These are phyloP conservation scores for Dipodomys merriami DNA, from an alignment of 2,113 vertebrate genomes.

Conservation along the genomic window DNA sequence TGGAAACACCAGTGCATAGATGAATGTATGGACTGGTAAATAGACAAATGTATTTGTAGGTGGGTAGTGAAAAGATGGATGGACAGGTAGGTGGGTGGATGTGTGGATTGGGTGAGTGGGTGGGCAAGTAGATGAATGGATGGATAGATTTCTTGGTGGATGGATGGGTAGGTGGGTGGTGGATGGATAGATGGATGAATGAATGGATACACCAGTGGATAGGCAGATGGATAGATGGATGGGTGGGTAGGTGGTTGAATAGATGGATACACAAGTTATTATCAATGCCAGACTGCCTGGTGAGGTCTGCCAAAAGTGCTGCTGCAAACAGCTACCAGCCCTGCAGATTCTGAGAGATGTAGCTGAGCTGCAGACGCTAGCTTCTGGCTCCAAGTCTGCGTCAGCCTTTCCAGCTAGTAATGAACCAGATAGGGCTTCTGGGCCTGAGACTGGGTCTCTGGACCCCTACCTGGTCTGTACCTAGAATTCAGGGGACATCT, in stretches of 20 bases:
- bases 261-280: neutral
- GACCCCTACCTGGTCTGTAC: neutral
- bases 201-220: too few species aligned
- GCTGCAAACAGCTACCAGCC: fast-evolving
- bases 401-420: neutral
- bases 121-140: too few species aligned
- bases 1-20: neutral
- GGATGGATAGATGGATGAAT: too few species aligned
- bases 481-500: neutral
- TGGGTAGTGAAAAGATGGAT: too few species aligned
- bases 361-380: neutral
- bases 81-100: too few species aligned
- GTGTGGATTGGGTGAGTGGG: too few species aligned
- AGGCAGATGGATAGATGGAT: too few species aligned
- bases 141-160: too few species aligned
- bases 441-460: neutral
- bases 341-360: too few species aligned
- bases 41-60: too few species aligned
- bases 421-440: neutral
- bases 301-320: neutral
- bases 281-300: neutral
- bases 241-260: too few species aligned
- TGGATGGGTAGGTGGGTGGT: too few species aligned
- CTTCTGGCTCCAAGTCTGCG: neutral
- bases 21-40: neutral